Evolutionary conservation across 2,113 vertebrate species (phyloP).

Genomic region (Chascanopsetta lugubris): DNA sequence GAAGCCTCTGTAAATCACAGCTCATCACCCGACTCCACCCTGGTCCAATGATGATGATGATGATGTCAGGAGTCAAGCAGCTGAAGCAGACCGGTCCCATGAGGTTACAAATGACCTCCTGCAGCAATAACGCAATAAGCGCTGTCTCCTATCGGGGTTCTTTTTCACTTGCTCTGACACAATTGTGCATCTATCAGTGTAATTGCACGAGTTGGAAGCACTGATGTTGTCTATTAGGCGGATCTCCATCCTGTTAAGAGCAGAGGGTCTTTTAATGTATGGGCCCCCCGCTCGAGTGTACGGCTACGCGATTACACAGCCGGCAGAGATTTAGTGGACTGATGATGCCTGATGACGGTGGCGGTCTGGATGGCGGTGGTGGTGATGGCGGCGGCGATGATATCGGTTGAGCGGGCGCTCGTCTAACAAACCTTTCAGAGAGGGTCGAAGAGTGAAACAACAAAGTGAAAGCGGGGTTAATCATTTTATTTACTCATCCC

Average conservation of each 20-base stretch:
- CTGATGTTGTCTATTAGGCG: conserved; percentile 83
- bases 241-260: conserved; percentile 82
- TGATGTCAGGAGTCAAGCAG: conserved; percentile 61
- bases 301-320: conserved; percentile 69
- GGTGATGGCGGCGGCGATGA: conserved; percentile 56
- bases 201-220: conserved; percentile 81
- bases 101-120: conserved; percentile 77
- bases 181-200: conserved; percentile 84
- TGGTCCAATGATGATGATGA: conserved; percentile 50
- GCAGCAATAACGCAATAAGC: conserved; percentile 77
- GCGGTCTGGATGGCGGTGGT: conserved; percentile 45
- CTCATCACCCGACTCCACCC: not conserved
- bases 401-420: conserved; percentile 62
- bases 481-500: conserved; percentile 78
- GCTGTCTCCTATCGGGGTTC: conserved; percentile 77
- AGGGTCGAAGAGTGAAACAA: conserved; percentile 58
- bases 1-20: not conserved
- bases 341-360: conserved; percentile 64
- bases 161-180: conserved; percentile 77
- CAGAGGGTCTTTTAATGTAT: conserved; percentile 80
- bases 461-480: conserved; percentile 77
- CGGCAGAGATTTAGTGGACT: conserved; percentile 61
- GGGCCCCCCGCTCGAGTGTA: conserved; percentile 69
- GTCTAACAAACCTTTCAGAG: conserved; percentile 62
- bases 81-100: conserved; percentile 55